Base-by-base conservation (phyloP, 2,888 invertebrate genomes). In the Lithophane leautieri region DNA sequence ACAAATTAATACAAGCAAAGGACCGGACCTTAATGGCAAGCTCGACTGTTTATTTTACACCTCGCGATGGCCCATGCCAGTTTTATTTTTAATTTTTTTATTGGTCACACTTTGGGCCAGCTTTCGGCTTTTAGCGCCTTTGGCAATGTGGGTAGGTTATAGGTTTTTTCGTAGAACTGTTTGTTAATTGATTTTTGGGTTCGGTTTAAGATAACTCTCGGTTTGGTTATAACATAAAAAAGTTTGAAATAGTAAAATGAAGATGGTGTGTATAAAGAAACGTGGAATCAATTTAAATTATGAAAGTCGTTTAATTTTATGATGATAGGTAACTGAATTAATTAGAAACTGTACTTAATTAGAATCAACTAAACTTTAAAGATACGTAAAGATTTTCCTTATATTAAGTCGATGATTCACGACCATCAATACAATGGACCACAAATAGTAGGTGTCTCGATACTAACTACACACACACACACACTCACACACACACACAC, bases 1-100 rank as follows among this genome's bases (percentile, higher is more conserved):
- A 96, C 96, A 96, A 96, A 96, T 96, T 96, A 96, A 96, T 96
- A 96, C 96, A 96, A 94, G 91, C 94, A 90, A 92, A 94, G 95
- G 94, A 93, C 93, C 94, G 93, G 93, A 87, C 91, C 95, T 94
- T 96, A 95, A 96, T 95, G 95, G 96, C 93, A 91, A 92, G 88
- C 90, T 89, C 90, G 93, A 92, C 93, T 96, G 96, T 96, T 96
- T 96, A 96, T 96, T 96, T 96, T 94, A 96, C 96, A 96, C 95
- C 96, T 96, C 93, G 88, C 89, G 93, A 93, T 93, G 95, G 93
- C 93, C 95, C 96, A 94, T 84, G 93, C 84, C 83, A 86, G 90
- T 90, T 93, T 94, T 91, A 90, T 93, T 94, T 93, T 93, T 90
- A 89, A 86, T 91, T 92, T 94, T 93, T 94, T 93, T 93, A 91